These are phyloP conservation scores for Lycorma delicatula DNA, from an alignment of 1,140 invertebrate species.

Conservation along the genomic window DNA sequence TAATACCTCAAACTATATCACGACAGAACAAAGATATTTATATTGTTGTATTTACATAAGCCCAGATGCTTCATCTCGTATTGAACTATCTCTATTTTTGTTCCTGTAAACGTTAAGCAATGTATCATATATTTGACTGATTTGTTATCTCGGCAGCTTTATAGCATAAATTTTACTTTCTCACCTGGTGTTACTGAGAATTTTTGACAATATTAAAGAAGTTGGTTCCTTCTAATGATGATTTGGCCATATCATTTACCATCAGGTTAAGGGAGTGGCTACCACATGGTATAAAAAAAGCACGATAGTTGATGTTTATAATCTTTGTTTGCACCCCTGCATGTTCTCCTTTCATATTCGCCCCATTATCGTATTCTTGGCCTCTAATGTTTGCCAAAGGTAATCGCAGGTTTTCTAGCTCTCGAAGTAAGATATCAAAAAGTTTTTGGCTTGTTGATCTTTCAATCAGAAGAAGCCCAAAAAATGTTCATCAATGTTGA, in stretches of 20 bases:
- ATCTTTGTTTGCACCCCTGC: conserved; percentile 25
- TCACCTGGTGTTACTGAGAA: conserved; percentile 1
- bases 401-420: conserved; percentile 11
- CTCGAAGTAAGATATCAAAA: conserved; percentile 20
- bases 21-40: conserved; percentile 10
- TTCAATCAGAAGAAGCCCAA: conserved; percentile 17
- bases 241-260: conserved; percentile 12
- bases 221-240: neutral
- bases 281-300: conserved; percentile 21
- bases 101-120: neutral
- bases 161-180: conserved; percentile 1
- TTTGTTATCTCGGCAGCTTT: neutral
- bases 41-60: conserved; percentile 8
- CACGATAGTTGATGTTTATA: conserved; percentile 21
- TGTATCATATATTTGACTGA: conserved; percentile 1
- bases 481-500: conserved; percentile 20
- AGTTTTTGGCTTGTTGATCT: conserved; percentile 17
- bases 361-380: conserved; percentile 35
- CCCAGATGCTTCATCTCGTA: neutral
- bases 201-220: neutral
- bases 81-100: neutral
- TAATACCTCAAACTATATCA: conserved; percentile 15
- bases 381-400: conserved; percentile 28
- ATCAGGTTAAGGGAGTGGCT: conserved; percentile 21
- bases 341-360: conserved; percentile 31